These are phyloP conservation scores for Cavia porcellus DNA, from an alignment of 2,113 vertebrate genomes.

Conservation along the genomic window DNA sequence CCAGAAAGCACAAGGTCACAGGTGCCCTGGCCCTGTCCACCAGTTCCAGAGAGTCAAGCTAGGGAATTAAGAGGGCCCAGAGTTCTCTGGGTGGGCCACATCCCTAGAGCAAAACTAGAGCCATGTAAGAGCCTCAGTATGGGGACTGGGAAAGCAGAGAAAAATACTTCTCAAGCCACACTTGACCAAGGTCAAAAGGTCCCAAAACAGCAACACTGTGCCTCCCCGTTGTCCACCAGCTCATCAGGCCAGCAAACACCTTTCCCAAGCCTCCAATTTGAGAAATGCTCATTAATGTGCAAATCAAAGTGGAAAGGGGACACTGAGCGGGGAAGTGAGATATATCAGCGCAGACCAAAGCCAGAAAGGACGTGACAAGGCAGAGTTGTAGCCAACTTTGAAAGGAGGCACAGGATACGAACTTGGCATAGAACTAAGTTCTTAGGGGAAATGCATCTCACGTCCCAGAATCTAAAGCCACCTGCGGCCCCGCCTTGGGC, in stretches of 20 bases:
- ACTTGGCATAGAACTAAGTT: neutral
- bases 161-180: neutral
- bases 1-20: neutral
- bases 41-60: neutral
- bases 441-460: too few relatives aligned
- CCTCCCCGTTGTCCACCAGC: neutral
- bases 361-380: neutral
- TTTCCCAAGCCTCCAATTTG: neutral
- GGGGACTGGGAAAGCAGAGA: neutral
- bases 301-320: neutral
- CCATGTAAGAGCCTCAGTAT: neutral
- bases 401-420: neutral
- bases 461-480: neutral
- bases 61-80: too few relatives aligned
- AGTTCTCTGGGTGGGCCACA: neutral
- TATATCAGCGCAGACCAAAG: neutral
- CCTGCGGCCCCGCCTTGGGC: neutral
- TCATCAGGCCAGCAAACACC: neutral
- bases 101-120: neutral
- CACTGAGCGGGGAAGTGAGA: neutral
- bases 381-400: neutral
- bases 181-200: neutral
- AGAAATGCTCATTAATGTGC: neutral
- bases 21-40: neutral
- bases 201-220: neutral